Evolutionary conservation across 2,797 vertebrate genomes (phyloP).

Genomic region (Anabacerthia variegaticeps): DNA sequence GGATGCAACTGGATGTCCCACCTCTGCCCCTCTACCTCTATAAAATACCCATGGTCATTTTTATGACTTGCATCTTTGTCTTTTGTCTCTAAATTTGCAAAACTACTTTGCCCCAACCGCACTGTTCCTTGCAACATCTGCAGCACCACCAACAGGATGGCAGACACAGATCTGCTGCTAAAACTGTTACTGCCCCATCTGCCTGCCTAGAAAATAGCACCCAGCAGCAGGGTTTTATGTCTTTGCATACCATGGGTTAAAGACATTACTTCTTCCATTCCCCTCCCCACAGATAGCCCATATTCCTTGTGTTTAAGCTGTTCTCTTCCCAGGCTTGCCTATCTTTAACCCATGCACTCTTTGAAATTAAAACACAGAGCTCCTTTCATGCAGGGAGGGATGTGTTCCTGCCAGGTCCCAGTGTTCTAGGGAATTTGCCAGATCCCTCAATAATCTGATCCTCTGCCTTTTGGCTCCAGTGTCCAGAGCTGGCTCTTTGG

Average conservation of each 20-base stretch:
- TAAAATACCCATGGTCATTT: not conserved
- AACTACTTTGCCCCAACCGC: not conserved
- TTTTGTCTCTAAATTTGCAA: not conserved
- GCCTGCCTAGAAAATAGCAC: not conserved
- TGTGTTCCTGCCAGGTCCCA: conserved; percentile 33
- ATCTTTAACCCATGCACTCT: not conserved
- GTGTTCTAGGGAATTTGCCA: conserved; percentile 59
- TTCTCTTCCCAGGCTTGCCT: not conserved
- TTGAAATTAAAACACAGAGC: conserved; percentile 17
- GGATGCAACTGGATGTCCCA: not conserved
- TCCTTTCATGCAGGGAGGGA: conserved; percentile 12
- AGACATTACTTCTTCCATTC: not conserved
- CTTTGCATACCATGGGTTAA: not conserved
- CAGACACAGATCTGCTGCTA: not conserved
- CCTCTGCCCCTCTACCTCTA: not conserved
- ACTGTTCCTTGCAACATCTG: not conserved
- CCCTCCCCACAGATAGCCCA: not conserved
- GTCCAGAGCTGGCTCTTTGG: not conserved
- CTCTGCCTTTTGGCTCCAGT: conserved; percentile 18
- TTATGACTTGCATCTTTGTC: not conserved
- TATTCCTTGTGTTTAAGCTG: not conserved
- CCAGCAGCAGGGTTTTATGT: not conserved
- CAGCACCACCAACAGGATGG: not conserved
- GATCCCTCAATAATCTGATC: conserved; percentile 27
- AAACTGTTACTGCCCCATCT: not conserved